Percentiles rank a stretch among this genome's conserved stretches.
These are phyloP conservation scores for Tiliacea citrago DNA, from an alignment of 2,888 invertebrate genomes.

Conservation along the genomic window DNA sequence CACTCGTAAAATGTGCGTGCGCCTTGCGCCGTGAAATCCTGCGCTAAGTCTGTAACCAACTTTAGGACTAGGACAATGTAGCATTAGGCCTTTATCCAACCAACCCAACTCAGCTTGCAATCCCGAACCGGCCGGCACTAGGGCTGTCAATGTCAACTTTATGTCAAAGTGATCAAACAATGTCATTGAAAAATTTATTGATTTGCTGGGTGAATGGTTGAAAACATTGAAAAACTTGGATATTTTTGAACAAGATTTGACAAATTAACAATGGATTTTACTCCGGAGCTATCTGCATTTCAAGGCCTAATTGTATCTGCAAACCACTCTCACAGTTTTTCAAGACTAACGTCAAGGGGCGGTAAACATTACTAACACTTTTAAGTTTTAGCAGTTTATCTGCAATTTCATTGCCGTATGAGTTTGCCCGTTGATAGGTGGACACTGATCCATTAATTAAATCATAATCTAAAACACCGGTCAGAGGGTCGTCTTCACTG, in stretches of 20 bases:
- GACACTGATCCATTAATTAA: background rate
- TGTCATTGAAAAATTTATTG: constrained; percentile 47
- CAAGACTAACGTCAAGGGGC: constrained; percentile 79
- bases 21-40: too few relatives aligned
- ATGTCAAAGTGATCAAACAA: constrained; percentile 13
- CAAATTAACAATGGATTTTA: constrained; percentile 78
- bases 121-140: background rate
- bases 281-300: constrained; percentile 80
- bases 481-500: background rate
- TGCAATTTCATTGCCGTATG: background rate
- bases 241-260: constrained; percentile 16
- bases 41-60: background rate
- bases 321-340: constrained; percentile 80
- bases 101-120: background rate
- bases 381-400: background rate
- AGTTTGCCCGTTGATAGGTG: background rate
- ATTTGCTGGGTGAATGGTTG: constrained; percentile 50
- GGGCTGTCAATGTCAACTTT: background rate
- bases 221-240: constrained; percentile 32
- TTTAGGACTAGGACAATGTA: background rate
- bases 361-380: constrained; percentile 71
- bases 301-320: constrained; percentile 84
- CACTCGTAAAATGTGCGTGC: background rate
- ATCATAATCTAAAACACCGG: background rate
- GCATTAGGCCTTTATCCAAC: too few relatives aligned